Evolutionary conservation across 1,140 invertebrate genomes (phyloP).

Genomic region (Bombus ignitus): DNA sequence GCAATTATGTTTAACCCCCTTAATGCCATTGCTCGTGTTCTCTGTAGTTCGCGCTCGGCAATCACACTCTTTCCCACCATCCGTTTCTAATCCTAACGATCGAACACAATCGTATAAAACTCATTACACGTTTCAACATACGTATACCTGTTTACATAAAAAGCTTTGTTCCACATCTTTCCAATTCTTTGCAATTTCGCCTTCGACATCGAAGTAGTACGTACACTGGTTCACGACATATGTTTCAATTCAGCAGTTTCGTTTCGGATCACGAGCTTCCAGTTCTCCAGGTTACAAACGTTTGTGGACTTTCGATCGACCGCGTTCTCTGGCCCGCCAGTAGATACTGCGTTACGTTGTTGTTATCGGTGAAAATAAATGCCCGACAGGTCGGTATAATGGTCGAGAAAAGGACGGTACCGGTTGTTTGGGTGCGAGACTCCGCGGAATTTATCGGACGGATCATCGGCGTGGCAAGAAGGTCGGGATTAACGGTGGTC

Average conservation of each 20-base stretch:
- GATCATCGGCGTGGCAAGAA: conserved; percentile 70
- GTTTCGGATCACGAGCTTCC: background rate
- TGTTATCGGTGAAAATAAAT: conserved; percentile 63
- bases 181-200: background rate
- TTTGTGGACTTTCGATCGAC: background rate
- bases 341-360: background rate
- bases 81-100: background rate
- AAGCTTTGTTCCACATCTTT: background rate
- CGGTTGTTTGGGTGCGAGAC: conserved; percentile 47
- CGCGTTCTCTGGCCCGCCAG: background rate
- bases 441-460: conserved; percentile 66
- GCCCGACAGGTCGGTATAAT: conserved; percentile 57
- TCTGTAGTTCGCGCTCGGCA: background rate
- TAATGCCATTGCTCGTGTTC: background rate
- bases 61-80: conserved; percentile 1
- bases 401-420: conserved; percentile 39
- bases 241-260: background rate
- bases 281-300: background rate
- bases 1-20: conserved; percentile 3
- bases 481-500: conserved; percentile 69
- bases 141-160: background rate
- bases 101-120: background rate
- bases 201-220: background rate
- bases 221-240: too few relatives aligned
- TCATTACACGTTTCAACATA: background rate